Evolutionary conservation across 2,113 vertebrate genomes (phyloP), one percentile per base, ranked within the genome.

Genomic region (Hucho hucho): DNA sequence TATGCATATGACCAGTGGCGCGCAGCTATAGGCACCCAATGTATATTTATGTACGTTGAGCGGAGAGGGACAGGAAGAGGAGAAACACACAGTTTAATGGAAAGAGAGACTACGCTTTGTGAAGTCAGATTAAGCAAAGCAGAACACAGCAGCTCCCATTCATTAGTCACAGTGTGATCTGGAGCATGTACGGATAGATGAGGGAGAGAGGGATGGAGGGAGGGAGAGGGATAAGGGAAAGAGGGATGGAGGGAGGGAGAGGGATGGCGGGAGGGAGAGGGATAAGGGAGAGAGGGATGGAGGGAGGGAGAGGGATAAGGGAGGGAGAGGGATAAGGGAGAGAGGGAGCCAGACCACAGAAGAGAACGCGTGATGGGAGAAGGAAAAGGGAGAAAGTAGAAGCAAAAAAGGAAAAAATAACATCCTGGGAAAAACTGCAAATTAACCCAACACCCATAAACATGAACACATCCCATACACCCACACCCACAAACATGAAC

Each of bases 51-150:
- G 46, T 32, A 67, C 18, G 24, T 22, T 2, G 29, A 16, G 79
- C 72, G 77, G 74, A 64, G 69, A 72, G 74, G 49, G 78, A 76
- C 73, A 43, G 80, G 77, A 76, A 79, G 72, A 79, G 79, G 81
- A 83, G 66, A 81, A 46, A 68, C 86, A 84, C 85, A 80, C 84
- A 87, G 90, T 85, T 87, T 88, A 91, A 83, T 85, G 77, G 79
- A 75, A 86, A 85, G 84, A 83, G 78, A 37, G 6, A 80, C 75
- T 77, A 73, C 7, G 68, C 81, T 83, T 79, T 83, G 79, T 82
- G 80, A 83, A 84, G 84, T 84, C 89, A 89, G 88, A 90, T 91
- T 90, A 91, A 89, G 81, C 89, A 86, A 90, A 89, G 83, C 74
- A 83, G 84, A 77, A 75, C 66, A 84, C 72, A 47, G 73, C 12